Evolutionary conservation across 2,888 invertebrate genomes (phyloP), one percentile per base, ranked within the genome.

Genomic region (Drosophila barbarae): DNA sequence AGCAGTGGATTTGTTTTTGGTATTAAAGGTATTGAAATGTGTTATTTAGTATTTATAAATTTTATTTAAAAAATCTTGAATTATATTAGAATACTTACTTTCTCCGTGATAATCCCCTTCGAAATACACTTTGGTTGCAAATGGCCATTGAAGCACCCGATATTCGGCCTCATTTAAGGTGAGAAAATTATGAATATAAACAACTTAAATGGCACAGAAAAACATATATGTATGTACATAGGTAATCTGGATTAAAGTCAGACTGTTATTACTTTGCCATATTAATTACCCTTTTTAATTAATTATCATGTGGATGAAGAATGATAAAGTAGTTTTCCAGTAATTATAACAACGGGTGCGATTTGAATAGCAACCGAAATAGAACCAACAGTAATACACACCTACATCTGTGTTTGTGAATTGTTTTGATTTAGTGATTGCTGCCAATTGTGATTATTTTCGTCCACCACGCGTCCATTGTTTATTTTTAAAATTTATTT

Each of bases 141-240:
- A 64, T 13, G 71, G 72, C 30, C 59, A 58, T 5, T 8, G 77
- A 15, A 65, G 38, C 18, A 46, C 64, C 54, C 74, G 75, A 38
- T 74, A 58, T 28, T 32, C 35, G 10, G 68, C 66, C 21, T 44
- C 76, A 15, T 67, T 81, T 30, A 87, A 85, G 86, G 87, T 46
- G 8, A 44, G 44, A 18, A 28, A 28, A 3, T 0, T 2, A 44
- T 10, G 6, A 30, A 46, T 18, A 13, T 46, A 30, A 18, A 12
- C 4, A 5, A 23, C n/a, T 0, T 5, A 2, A 3, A 18, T 35
- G 34, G 23, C 10, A 10, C 1, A 42, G 32, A 32, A 26, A 38
- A 6, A 26, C 26, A 18, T 18, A 18, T 18, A 18, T 18, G 1
- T 18, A 18, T 18, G 18, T 18, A 18, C 18, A 26, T 5, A 35